Conservation (phyloP, 2,113 vertebrate genomes). For the Notiomystis cincta region DNA sequence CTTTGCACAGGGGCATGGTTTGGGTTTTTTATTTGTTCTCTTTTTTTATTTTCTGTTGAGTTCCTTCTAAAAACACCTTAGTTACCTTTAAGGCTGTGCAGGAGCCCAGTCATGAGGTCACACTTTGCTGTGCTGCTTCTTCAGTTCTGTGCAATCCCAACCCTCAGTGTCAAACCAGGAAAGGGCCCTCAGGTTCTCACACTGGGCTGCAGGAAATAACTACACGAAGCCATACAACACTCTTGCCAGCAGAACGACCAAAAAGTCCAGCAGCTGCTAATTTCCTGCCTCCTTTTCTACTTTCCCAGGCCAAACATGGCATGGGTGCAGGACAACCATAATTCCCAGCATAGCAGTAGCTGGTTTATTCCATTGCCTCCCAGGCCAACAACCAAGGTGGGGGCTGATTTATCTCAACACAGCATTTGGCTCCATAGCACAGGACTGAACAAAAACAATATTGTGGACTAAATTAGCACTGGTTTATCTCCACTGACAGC, state of each 20-base stretch:
- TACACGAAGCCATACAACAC: not conserved
- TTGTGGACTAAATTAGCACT: not conserved
- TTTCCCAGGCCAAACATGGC: not conserved
- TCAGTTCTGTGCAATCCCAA: not conserved
- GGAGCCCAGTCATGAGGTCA: not conserved
- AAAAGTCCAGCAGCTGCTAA: not conserved
- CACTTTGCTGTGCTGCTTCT: not conserved
- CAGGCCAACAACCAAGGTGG: not conserved
- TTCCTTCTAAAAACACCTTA: not conserved
- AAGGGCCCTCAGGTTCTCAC: not conserved
- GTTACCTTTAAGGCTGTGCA: not conserved
- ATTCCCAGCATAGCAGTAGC: not conserved
- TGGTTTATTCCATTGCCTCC: not conserved
- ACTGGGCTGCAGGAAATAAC: not conserved
- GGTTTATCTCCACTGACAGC: not conserved
- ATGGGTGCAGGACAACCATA: not conserved
- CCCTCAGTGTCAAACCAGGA: not conserved
- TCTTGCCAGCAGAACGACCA: not conserved
- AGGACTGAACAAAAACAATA: not conserved
- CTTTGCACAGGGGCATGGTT: not conserved
- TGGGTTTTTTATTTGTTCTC: rapidly evolving
- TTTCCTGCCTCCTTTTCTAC: not conserved
- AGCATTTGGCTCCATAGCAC: not conserved
- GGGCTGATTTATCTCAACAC: not conserved
- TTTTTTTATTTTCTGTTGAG: not conserved